Base-by-base conservation (phyloP, 1,140 invertebrate species). In the Drosophila pallidifrons region DNA sequence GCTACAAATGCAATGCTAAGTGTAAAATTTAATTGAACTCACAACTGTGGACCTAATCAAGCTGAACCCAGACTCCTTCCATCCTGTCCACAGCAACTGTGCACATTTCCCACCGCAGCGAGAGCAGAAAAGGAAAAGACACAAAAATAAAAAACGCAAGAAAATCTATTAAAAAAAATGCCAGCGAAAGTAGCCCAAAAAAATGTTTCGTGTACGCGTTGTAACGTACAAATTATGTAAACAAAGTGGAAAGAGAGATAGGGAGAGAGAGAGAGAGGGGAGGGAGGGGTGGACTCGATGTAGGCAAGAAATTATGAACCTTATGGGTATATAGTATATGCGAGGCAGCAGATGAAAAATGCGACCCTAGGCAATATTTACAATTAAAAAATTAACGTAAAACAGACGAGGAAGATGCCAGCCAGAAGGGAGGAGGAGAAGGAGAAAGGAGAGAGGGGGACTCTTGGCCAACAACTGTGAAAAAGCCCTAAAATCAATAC, bases 381-480 rank as follows among this genome's bases (percentile, higher is more conserved):
- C 85, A 89, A 89, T 89, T 89, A 89, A 89, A 89, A 89, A 88
- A 89, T 89, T 89, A 89, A 89, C 85, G 85, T 89, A 89, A 85
- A 89, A 85, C 86, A 89, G 85, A 77, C 65, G 65, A 74, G 81
- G 69, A 74, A 65, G 63, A 81, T 69, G 64, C 58, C 52, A 41
- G 25, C 32, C 49, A 32, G 55, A 41, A 25, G 16, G 7, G 25
- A 54, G 55, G 45, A 54, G 35, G 47, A 38, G 45, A 1, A 15
- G 38, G 32, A 20, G 28, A 20, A 41, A 8, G 41, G 41, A n/a
- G 46, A 25, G 47, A 8, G 3, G 47, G 47, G 16, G 7, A 4
- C 43, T 32, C 57, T 49, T 30, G 47, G 46, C 57, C 57, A 77
- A 85, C 81, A 89, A 89, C 85, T 89, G 85, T 81, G 81, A 89